Conservation (phyloP, 2,888 invertebrate species). For the Lochmaea crataegi region DNA sequence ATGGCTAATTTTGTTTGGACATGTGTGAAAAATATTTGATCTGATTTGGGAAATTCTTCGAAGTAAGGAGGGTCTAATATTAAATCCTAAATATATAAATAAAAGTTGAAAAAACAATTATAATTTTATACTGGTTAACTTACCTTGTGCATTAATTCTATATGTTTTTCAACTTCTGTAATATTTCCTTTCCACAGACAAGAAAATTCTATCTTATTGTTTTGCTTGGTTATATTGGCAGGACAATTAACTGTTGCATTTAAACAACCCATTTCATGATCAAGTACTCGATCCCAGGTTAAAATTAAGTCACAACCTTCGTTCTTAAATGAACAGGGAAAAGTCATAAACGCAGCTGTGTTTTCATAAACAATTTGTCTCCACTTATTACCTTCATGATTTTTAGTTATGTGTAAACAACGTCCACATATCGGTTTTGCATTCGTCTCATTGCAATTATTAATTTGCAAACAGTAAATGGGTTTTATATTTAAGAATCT, state of each 20-base stretch:
- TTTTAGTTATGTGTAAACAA: conserved; percentile 33
- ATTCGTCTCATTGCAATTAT: conserved; percentile 24
- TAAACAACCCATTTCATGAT: conserved; percentile 47
- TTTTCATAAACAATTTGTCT: conserved; percentile 47
- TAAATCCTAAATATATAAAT: conserved; percentile 10
- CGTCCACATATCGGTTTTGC: conserved; percentile 46
- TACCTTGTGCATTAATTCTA: conserved; percentile 41
- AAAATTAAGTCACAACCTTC: conserved; percentile 45
- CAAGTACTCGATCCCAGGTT: conserved; percentile 40
- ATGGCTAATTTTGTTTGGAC: conserved; percentile 11
- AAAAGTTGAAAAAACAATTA: neutral
- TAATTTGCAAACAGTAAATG: conserved; percentile 34
- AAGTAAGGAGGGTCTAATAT: conserved; percentile 18
- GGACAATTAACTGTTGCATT: conserved; percentile 46
- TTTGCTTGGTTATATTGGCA: conserved; percentile 26
- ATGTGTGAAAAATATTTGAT: conserved; percentile 11
- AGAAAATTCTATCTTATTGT: conserved; percentile 36
- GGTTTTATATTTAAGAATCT: conserved; percentile 46
- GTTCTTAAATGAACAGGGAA: conserved; percentile 47
- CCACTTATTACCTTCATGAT: conserved; percentile 28
- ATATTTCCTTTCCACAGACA: conserved; percentile 46
- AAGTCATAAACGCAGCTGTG: conserved; percentile 43
- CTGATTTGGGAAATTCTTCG: conserved; percentile 7
- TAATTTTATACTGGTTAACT: neutral
- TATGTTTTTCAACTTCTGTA: conserved; percentile 42